Evolutionary conservation across 2,888 invertebrate species (phyloP), one percentile per base, ranked within the genome.

Genomic region (Cacoxenus indagator): DNA sequence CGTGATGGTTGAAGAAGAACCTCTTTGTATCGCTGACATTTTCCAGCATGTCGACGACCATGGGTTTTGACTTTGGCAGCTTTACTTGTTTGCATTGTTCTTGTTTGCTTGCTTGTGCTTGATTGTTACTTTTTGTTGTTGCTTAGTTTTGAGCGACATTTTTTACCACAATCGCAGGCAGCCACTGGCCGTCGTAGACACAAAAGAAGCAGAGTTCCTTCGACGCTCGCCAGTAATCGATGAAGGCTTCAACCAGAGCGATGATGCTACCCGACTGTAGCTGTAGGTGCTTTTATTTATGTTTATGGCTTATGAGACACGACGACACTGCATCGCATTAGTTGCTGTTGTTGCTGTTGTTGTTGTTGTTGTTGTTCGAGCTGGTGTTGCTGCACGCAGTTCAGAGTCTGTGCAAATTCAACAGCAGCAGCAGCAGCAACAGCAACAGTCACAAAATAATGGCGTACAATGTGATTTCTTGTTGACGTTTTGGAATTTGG

Each of bases 401-500:
- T 14, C 14, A 5, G 14, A 37, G 5, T 14, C 5, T 5, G 31
- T 8, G 9, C 31, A 31, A 22, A 5, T 9, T 26, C 54, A 24
- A 4, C 54, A 24, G 4, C 54, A 2, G 54, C 48, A n/a, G n/a
- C 37, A 37, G 37, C 37, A 37, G 37, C 54, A 46, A 5, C 48
- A 27, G 11, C 27, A 55, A n/a, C 27, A n/a, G 11, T 27, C 55
- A 55, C 22, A 66, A 74, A 75, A 83, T 84, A 84, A 84, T 84
- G 81, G 81, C 84, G 82, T 78, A 83, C 81, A 84, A 82, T 83
- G 84, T 85, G 86, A 85, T 85, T 83, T 83, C 78, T 74, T 76
- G 79, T 77, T 85, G 86, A 86, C 85, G 84, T 84, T 76, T 86
- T 77, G 85, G 86, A 84, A 85, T 85, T 86, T 78, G 76, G 81